Evolutionary conservation across 2,888 invertebrate genomes (phyloP).

Genomic region (Perithous albicinctus): DNA sequence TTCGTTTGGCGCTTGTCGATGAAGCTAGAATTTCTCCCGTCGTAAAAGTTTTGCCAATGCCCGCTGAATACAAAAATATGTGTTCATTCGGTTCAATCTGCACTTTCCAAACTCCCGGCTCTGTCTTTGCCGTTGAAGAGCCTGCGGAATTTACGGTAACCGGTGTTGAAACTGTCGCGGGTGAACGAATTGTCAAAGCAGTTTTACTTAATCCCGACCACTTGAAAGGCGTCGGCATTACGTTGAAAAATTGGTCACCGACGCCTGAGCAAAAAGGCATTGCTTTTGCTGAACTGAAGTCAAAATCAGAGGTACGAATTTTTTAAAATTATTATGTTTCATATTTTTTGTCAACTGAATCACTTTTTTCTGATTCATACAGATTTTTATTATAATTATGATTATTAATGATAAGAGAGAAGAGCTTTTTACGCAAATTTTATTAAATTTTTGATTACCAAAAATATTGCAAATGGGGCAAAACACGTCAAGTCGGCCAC

Average conservation of each 20-base stretch:
- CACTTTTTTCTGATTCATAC: too few species aligned
- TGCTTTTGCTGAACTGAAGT: constrained; percentile 70
- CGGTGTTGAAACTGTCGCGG: neutral
- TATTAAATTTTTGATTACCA: too few species aligned
- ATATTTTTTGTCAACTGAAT: too few species aligned
- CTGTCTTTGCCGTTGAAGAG: neutral
- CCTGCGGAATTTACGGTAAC: constrained; percentile 16
- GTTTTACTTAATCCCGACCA: constrained; percentile 3
- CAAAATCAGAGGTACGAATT: constrained; percentile 72
- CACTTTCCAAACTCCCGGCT: neutral
- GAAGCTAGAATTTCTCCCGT: constrained; percentile 71
- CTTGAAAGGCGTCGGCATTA: constrained; percentile 42
- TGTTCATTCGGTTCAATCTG: constrained; percentile 69
- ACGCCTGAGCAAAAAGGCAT: constrained; percentile 74
- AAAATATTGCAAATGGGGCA: too few species aligned
- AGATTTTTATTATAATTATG: too few species aligned
- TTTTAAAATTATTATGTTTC: neutral
- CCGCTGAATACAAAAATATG: constrained; percentile 67
- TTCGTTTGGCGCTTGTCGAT: constrained; percentile 75
- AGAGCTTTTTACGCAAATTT: too few species aligned
- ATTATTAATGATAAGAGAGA: too few species aligned
- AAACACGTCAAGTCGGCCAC: too few species aligned
- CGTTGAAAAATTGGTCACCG: constrained; percentile 74
- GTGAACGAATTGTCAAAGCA: constrained; percentile 15
- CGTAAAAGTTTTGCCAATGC: constrained; percentile 69